A percentile compares a stretch with the other conserved stretches of the same genome.
Conservation (phyloP, 2,888 invertebrate genomes). For the Hirudinaria manillensis region DNA sequence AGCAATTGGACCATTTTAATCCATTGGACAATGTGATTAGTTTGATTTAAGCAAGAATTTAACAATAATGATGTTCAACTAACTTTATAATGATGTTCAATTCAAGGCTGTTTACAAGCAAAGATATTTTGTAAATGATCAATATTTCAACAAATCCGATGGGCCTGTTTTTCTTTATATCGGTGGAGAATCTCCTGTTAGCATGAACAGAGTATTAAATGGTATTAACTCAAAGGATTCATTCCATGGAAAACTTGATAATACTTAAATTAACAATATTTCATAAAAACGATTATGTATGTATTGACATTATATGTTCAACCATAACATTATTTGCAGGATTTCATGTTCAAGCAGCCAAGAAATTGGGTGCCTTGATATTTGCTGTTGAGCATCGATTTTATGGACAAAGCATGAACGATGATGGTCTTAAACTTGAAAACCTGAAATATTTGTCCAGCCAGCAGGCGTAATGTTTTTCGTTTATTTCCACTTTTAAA, state of each 20-base stretch:
- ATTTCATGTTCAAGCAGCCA: constrained; percentile 42
- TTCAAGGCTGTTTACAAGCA: constrained; percentile 42
- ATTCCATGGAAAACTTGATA: not conserved
- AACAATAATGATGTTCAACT: too few species aligned
- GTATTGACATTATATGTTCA: too few species aligned
- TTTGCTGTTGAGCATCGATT: constrained; percentile 44
- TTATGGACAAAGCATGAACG: constrained; percentile 44
- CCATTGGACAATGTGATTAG: constrained; percentile 33
- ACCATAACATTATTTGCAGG: constrained; percentile 35
- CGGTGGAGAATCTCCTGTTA: constrained; percentile 43
- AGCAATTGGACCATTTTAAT: constrained; percentile 45
- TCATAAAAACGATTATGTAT: too few species aligned
- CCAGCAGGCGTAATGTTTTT: constrained; percentile 43
- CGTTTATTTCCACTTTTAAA: not conserved
- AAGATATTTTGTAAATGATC: constrained; percentile 42
- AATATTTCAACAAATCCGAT: constrained; percentile 38
- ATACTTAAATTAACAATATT: too few species aligned
- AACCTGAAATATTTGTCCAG: constrained; percentile 43
- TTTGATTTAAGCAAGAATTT: not conserved
- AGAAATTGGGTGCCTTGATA: constrained; percentile 41
- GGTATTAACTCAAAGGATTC: not conserved
- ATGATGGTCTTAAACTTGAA: constrained; percentile 42
- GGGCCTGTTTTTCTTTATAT: constrained; percentile 44
- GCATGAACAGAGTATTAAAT: constrained; percentile 30
- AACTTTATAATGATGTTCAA: constrained; percentile 7